These are phyloP conservation scores for Cerceris ruficornis DNA, from an alignment of 2,888 invertebrate species.

Conservation along the genomic window DNA sequence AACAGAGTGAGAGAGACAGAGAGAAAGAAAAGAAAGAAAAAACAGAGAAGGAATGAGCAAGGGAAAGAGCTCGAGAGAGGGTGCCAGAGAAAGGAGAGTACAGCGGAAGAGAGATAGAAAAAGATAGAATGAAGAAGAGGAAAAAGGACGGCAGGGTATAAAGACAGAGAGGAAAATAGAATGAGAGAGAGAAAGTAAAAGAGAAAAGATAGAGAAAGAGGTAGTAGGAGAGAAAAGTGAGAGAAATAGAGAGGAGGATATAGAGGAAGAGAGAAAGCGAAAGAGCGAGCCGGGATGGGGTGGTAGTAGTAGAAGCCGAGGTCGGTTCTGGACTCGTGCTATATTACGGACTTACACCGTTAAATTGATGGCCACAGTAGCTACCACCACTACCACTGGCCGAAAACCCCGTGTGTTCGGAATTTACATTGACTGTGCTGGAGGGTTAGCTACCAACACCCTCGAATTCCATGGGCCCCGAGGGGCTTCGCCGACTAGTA, in stretches of 20 bases:
- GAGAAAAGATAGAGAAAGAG: too few relatives aligned
- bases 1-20: slow-evolving; percentile 41
- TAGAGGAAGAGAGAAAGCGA: too few relatives aligned
- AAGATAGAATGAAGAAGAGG: too few relatives aligned
- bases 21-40: neutral
- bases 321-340: slow-evolving; percentile 59
- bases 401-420: slow-evolving; percentile 65
- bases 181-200: too few relatives aligned
- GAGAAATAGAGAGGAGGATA: too few relatives aligned
- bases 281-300: slow-evolving; percentile 6
- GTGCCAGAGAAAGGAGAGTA: too few relatives aligned
- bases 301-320: slow-evolving; percentile 27
- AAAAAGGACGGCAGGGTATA: too few relatives aligned
- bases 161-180: too few relatives aligned
- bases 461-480: slow-evolving; percentile 48
- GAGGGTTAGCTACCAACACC: slow-evolving; percentile 38
- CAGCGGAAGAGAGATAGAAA: too few relatives aligned
- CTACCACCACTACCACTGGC: slow-evolving; percentile 51
- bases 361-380: slow-evolving; percentile 75
- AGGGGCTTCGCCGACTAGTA: slow-evolving; percentile 17
- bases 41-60: too few relatives aligned
- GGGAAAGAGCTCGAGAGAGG: too few relatives aligned
- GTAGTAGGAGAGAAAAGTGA: too few relatives aligned
- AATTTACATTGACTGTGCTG: slow-evolving; percentile 69
- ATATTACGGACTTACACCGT: slow-evolving; percentile 74